Evolutionary conservation across 2,113 vertebrate species (phyloP), one percentile per base, ranked within the genome.

Genomic region (Myotis brandtii): DNA sequence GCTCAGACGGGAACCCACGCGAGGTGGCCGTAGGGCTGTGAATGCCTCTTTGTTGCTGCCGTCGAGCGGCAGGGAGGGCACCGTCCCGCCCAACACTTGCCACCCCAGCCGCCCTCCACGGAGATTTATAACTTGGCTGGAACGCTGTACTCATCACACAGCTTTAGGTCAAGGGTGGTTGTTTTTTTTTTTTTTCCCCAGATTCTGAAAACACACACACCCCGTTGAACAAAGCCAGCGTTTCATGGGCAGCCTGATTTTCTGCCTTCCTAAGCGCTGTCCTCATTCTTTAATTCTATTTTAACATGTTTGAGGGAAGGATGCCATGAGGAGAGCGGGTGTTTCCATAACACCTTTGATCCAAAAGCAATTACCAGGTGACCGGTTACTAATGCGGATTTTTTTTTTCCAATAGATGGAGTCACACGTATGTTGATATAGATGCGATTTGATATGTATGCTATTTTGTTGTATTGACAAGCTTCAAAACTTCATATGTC

Each of bases 21-120:
- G 76, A 69, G 67, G 96, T 46, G 97, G 89, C 93, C 76, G 76
- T 34, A 34, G 43, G 92, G 94, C 85, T 86, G 94, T 98, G 95
- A 98, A 98, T 97, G 96, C 25, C 0, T 94, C 97, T 97, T 98
- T 98, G 94, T 97, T 96, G 56, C 72, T 73, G 81, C 17, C 70
- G 50, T 86, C 59, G 89, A 64, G 37, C 82, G 76, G 56, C 81
- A 83, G 82, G 32, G 43, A 94, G 72, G 81, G 54, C 46, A 43
- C 32, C 20, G 52, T 81, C 93, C 81, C 91, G 96, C 97, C 97
- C 97, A 94, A 40, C 96, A 91, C 85, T 97, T 96, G 92, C 96
- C 97, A 96, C 34, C 94, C 95, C 98, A 95, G 87, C 72, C 95
- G 96, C 96, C 59, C 83, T 97, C 94, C 94, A 86, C 96, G 92